Percentiles rank a stretch among this genome's conserved stretches.
phyloP scores from a whole-genome alignment of 2,797 vertebrate species.

The Clangula hyemalis region DNA sequence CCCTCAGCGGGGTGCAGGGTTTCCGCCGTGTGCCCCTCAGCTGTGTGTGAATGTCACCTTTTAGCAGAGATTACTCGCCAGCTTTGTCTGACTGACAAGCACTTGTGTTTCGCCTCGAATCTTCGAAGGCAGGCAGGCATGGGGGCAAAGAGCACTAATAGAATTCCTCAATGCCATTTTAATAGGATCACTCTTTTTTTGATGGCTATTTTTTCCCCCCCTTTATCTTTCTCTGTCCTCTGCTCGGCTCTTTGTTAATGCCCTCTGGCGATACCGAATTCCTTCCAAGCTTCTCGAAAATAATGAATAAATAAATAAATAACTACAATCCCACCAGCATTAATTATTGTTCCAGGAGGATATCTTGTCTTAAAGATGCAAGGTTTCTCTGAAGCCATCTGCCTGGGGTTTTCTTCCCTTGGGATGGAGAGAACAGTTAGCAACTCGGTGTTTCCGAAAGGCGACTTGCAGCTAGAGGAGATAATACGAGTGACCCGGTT shows the following conservation, averaged over 20 bases:
- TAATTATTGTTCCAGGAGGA: conserved; percentile 49
- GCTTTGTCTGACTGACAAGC: conserved; percentile 49
- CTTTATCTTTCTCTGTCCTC: conserved; percentile 56
- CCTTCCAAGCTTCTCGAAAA: conserved; percentile 27
- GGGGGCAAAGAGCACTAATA: conserved; percentile 66
- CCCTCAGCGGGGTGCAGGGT: neutral
- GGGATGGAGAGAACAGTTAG: conserved; percentile 34
- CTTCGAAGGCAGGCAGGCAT: conserved; percentile 31
- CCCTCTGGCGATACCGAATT: conserved; percentile 61
- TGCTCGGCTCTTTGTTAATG: conserved; percentile 54
- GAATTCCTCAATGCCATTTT: conserved; percentile 70
- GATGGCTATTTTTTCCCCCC: conserved; percentile 19
- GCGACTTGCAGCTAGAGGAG: neutral
- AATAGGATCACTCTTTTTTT: conserved; percentile 54
- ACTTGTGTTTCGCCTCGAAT: neutral
- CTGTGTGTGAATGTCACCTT: conserved; percentile 26
- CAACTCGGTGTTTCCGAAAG: conserved; percentile 46
- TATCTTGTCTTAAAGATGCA: conserved; percentile 31
- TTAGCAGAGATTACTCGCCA: neutral
- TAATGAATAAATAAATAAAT: neutral
- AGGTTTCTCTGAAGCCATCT: conserved; percentile 59
- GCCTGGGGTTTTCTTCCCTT: conserved; percentile 27
- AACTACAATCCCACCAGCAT: neutral
- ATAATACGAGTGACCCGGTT: conserved; percentile 43
- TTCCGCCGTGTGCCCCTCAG: neutral